phyloP scores from a whole-genome alignment of 2,888 invertebrate species.

The Portevinia maculata region DNA sequence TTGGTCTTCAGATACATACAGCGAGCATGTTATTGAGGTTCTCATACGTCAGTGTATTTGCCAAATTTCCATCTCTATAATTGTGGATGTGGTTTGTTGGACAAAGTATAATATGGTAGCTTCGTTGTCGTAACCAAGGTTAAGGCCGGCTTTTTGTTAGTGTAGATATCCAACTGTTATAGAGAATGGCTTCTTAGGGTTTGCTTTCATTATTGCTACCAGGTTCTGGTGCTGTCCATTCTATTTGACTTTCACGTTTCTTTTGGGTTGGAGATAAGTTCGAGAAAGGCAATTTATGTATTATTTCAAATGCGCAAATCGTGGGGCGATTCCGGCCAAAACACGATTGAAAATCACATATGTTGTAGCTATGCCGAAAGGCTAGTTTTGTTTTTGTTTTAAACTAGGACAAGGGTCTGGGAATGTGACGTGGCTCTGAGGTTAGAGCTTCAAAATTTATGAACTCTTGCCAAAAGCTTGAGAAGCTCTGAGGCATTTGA shows the following conservation, averaged over 20 bases:
- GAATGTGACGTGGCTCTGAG: too few relatives aligned
- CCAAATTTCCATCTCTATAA: slow-evolving; percentile 46
- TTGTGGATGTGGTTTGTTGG: slow-evolving; percentile 18
- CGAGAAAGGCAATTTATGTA: not conserved
- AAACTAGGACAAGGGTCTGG: too few relatives aligned
- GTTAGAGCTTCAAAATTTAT: too few relatives aligned
- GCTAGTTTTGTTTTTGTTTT: too few relatives aligned
- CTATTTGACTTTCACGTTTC: slow-evolving; percentile 19
- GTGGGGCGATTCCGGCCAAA: too few relatives aligned
- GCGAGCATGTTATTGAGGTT: not conserved
- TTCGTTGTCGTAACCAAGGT: slow-evolving; percentile 39
- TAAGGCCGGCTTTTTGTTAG: slow-evolving; percentile 65
- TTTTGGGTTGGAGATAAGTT: not conserved
- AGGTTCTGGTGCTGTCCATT: too few relatives aligned
- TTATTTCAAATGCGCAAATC: not conserved
- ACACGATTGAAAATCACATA: too few relatives aligned
- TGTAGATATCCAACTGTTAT: slow-evolving; percentile 15
- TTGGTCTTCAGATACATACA: slow-evolving; percentile 22
- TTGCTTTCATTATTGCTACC: slow-evolving; percentile 8
- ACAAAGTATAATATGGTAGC: not conserved
- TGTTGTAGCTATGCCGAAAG: too few relatives aligned
- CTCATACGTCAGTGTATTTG: slow-evolving; percentile 32
- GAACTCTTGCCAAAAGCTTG: too few relatives aligned
- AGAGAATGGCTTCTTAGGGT: slow-evolving; percentile 31
- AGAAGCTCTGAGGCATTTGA: too few relatives aligned